Conservation (phyloP, 2,797 vertebrate genomes). For the Cottoperca gobio region DNA sequence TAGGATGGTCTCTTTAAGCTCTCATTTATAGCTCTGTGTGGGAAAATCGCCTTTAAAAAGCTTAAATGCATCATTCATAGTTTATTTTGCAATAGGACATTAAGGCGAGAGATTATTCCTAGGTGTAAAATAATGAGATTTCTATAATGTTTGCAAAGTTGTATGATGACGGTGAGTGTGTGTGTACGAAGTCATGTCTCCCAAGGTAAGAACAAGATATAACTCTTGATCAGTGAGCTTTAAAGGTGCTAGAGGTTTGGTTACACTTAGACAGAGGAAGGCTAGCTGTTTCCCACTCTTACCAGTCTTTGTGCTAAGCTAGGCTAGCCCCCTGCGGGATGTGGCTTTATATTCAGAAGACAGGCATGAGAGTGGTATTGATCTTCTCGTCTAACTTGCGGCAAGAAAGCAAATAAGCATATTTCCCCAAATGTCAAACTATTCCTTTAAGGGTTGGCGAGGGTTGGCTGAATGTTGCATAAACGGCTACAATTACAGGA, state of each 20-base stretch:
- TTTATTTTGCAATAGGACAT: not conserved
- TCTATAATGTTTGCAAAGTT: not conserved
- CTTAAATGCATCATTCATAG: not conserved
- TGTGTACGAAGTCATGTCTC: not conserved
- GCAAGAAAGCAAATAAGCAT: not conserved
- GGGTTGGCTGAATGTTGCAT: not conserved
- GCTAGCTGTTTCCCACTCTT: not conserved
- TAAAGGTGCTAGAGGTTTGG: not conserved
- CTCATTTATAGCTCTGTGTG: constrained; percentile 7
- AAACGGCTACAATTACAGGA: no score
- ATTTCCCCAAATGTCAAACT: not conserved
- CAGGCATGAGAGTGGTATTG: constrained; percentile 9
- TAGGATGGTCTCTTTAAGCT: constrained; percentile 9
- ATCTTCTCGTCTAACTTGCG: not conserved
- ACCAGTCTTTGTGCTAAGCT: constrained; percentile 14
- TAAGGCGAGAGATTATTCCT: not conserved
- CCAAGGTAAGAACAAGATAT: not conserved
- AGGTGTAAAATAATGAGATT: not conserved
- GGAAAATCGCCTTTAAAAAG: constrained; percentile 7
- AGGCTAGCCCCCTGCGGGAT: not conserved
- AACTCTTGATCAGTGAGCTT: not conserved
- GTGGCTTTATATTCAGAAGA: not conserved
- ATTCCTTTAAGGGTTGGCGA: not conserved
- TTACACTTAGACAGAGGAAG: not conserved
- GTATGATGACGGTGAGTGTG: not conserved